Evolutionary conservation across 23 tunicate genomes (phyloP), one percentile per base, ranked within the genome.

Genomic region (Halocynthia roretzi): DNA sequence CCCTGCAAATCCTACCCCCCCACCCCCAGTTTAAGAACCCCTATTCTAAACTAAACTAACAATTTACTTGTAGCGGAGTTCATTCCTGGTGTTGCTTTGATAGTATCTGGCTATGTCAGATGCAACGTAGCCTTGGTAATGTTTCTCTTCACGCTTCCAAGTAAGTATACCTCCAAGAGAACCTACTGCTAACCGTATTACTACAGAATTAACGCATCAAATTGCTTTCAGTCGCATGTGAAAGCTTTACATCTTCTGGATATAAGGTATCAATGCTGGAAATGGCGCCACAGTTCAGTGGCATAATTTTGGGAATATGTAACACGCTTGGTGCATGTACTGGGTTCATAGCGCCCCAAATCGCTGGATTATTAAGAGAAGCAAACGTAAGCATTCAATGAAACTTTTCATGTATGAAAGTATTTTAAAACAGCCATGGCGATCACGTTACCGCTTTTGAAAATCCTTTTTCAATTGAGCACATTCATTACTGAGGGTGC

Each of bases 291-390:
- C 74, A 56, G 7, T 78, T 64, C 53, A 54, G 54, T 8, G 82
- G 72, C 10, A 52, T 78, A 8, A 66, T 78, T 12, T 78, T 65
- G 14, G 52, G 54, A 8, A 20, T 78, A 19, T 73, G 62, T 6
- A 78, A 78, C 73, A 78, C 71, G 11, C 23, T 78, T 50, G 82
- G 54, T 6, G 67, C 51, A 22, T 23, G 71, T 51, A 44, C 54
- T 10, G 82, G 82, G 11, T 78, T 78, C 21, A 52, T 78, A 11
- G 56, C 82, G 11, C 82, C 82, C 6, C 82, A 78, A 60, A 20
- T 78, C 15, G 82, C 71, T 7, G 82, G 82, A 22, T 50, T 21
- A 8, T 50, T 78, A 7, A 57, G 74, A 6, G 82, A 78, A 9
- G 9, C 51, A 7, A 44, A 65, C 51, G 82, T 78, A 31, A 64